Conservation (phyloP, 2,797 vertebrate species). For the Eulemur rubriventer region DNA sequence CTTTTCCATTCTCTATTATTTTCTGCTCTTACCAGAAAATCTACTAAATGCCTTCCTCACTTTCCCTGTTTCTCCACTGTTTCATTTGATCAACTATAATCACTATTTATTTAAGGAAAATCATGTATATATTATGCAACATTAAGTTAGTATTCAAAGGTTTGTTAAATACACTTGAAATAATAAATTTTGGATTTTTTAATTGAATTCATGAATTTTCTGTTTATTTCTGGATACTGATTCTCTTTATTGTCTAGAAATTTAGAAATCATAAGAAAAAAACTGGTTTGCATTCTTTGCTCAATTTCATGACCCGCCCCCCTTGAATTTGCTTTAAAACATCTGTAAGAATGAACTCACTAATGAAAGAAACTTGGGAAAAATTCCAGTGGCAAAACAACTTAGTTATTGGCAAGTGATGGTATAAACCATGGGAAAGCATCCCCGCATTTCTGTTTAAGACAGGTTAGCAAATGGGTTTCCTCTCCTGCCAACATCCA, state of each 20-base stretch:
- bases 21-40: conserved; percentile 22
- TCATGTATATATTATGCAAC: background rate
- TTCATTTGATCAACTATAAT: conserved; percentile 25
- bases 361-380: conserved; percentile 38
- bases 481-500: background rate
- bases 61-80: background rate
- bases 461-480: background rate
- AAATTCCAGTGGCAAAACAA: background rate
- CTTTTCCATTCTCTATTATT: background rate
- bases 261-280: conserved; percentile 40
- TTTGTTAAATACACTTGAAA: conserved; percentile 53
- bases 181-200: conserved; percentile 13
- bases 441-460: background rate
- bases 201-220: conserved; percentile 39
- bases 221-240: background rate
- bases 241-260: conserved; percentile 34
- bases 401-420: background rate
- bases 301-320: background rate
- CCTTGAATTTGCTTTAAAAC: conserved; percentile 43
- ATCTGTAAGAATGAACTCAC: conserved; percentile 46
- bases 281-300: background rate
- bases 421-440: background rate
- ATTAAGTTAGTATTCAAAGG: conserved; percentile 14
- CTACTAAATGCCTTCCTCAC: background rate
- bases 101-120: conserved; percentile 52